Percentiles rank a stretch among this genome's conserved stretches.
Evolutionary conservation across 2,888 invertebrate genomes (phyloP).

Genomic region (Nebria salina): DNA sequence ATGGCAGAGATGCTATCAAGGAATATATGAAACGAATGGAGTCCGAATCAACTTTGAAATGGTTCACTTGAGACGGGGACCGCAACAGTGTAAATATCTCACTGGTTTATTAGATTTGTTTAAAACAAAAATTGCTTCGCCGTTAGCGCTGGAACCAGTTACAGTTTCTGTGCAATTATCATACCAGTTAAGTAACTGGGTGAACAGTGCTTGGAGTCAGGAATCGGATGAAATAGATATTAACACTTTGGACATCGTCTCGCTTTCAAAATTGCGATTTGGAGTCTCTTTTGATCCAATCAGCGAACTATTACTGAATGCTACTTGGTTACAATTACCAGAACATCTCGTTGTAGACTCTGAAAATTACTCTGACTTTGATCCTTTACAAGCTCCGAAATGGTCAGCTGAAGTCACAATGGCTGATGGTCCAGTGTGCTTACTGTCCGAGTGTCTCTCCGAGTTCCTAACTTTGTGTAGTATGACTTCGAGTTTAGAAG

Average conservation of each 20-base stretch:
- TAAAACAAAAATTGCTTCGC: constrained; percentile 85
- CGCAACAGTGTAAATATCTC: constrained; percentile 83
- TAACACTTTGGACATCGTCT: constrained; percentile 65
- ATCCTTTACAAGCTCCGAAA: constrained; percentile 81
- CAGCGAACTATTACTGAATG: constrained; percentile 78
- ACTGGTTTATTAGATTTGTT: constrained; percentile 86
- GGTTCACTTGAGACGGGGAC: constrained; percentile 83
- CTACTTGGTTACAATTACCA: constrained; percentile 87
- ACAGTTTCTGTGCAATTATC: constrained; percentile 79
- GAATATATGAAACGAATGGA: constrained; percentile 81
- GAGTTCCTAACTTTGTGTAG: constrained; percentile 76
- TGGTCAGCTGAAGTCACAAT: constrained; percentile 79
- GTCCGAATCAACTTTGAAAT: constrained; percentile 88
- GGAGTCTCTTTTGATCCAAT: constrained; percentile 86
- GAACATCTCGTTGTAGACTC: constrained; percentile 90
- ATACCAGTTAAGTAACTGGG: constrained; percentile 67
- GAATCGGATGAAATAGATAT: constrained; percentile 67
- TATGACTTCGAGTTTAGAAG: constrained; percentile 63
- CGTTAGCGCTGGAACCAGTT: constrained; percentile 69
- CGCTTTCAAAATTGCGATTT: constrained; percentile 77
- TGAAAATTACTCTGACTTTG: constrained; percentile 86
- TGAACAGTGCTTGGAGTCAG: constrained; percentile 71
- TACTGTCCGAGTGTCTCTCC: constrained; percentile 78
- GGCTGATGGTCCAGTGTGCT: constrained; percentile 75
- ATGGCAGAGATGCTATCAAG: constrained; percentile 83